phyloP scores from a whole-genome alignment of 1,140 invertebrate species.

The Penaeus japonicus region DNA sequence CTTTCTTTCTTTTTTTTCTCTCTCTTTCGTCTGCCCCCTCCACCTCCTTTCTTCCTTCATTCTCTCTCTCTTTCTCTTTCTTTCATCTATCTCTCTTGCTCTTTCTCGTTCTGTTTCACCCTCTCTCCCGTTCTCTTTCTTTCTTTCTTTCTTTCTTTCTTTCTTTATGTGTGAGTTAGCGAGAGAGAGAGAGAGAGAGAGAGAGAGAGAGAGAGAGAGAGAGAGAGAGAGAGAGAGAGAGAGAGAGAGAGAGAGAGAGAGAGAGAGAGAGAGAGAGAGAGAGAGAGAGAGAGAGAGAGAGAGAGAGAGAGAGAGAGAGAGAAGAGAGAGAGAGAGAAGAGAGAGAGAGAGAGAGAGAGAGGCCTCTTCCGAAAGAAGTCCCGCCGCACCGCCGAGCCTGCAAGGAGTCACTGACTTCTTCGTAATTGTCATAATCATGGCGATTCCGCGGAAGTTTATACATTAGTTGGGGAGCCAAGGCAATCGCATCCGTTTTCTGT shows the following conservation, averaged over 20 bases:
- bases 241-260: no score
- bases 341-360: no score
- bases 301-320: no score
- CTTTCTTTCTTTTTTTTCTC: background rate
- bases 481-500: conserved; percentile 45
- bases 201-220: no score
- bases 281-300: no score
- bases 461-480: conserved; percentile 30
- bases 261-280: no score
- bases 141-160: background rate
- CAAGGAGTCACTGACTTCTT: background rate
- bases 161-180: background rate
- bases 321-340: no score
- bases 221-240: no score
- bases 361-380: no score
- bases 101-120: background rate
- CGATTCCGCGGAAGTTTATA: conserved; percentile 28
- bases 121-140: background rate
- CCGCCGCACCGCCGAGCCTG: background rate
- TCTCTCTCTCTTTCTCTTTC: background rate
- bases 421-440: conserved; percentile 37
- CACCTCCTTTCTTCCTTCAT: background rate
- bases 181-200: no score
- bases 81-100: no score
- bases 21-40: background rate